phyloP scores from a whole-genome alignment of 2,797 vertebrate genomes.

The Phrynocephalus vlangalii region DNA sequence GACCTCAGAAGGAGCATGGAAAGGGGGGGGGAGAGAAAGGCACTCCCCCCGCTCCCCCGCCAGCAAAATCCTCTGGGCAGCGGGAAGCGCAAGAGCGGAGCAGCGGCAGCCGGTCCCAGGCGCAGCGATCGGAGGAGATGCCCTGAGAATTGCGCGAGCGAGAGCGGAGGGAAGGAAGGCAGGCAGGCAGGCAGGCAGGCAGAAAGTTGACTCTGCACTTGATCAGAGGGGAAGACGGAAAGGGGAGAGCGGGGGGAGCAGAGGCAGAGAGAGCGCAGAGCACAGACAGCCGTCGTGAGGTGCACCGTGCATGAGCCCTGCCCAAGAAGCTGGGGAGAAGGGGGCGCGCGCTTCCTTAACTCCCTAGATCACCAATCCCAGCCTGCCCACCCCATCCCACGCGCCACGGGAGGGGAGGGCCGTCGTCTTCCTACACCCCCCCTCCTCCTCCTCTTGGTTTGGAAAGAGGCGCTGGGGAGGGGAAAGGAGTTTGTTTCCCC shows the following conservation, averaged over 20 bases:
- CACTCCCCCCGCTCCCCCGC: too few relatives aligned
- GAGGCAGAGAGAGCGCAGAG: background rate
- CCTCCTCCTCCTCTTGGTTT: background rate
- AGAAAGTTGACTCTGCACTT: constrained; percentile 45
- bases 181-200: too few relatives aligned
- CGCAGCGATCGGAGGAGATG: constrained; percentile 13
- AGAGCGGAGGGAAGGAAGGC: background rate
- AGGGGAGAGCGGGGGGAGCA: background rate
- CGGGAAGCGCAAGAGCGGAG: background rate
- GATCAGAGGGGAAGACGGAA: background rate
- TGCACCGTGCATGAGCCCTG: background rate
- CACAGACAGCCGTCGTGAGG: background rate
- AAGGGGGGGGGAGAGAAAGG: background rate
- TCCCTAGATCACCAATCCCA: background rate
- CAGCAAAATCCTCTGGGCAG: constrained; percentile 12
- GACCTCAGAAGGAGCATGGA: background rate
- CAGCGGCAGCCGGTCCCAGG: background rate
- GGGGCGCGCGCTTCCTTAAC: background rate
- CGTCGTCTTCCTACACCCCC: background rate
- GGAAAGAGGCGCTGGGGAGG: too few relatives aligned
- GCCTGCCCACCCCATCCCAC: background rate
- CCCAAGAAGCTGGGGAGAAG: background rate
- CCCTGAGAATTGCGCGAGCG: background rate
- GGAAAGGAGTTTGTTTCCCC: too few relatives aligned
- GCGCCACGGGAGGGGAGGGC: background rate